Percentiles rank a stretch among this genome's conserved stretches.
Conservation (phyloP, 2,113 vertebrate genomes). For the Aspiorhynchus laticeps region DNA sequence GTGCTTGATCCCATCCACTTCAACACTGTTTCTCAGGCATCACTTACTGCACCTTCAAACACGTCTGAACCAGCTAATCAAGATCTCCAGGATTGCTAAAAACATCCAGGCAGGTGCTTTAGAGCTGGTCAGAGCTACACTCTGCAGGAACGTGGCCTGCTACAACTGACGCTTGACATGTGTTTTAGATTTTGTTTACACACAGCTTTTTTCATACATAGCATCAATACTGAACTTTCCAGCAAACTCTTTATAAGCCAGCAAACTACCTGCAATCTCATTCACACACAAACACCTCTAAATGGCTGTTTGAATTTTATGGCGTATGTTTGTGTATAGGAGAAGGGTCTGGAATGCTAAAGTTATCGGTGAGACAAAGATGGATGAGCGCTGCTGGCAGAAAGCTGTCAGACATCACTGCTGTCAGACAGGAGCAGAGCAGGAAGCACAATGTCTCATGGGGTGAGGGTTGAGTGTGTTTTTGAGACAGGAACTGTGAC, state of each 20-base stretch:
- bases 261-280: not conserved
- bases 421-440: conserved; percentile 1
- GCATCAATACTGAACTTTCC: not conserved
- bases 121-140: too few relatives aligned
- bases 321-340: not conserved
- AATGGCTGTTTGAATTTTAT: not conserved
- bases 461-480: conserved; percentile 37
- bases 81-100: too few relatives aligned
- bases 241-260: too few relatives aligned
- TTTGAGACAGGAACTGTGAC: not conserved
- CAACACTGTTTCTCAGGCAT: too few relatives aligned
- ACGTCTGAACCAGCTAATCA: too few relatives aligned
- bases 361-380: not conserved
- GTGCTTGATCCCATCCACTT: too few relatives aligned
- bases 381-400: not conserved
- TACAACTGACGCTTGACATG: too few relatives aligned
- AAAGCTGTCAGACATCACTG: conserved; percentile 37
- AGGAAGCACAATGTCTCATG: conserved; percentile 2
- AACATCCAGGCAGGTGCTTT: too few relatives aligned
- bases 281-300: not conserved
- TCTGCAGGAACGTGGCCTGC: too few relatives aligned
- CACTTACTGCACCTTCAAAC: too few relatives aligned
- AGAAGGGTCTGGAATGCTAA: not conserved
- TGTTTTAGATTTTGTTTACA: not conserved
- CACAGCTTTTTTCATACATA: not conserved